These are phyloP conservation scores for Dryococelus australis DNA, from an alignment of 2,888 invertebrate genomes.

Conservation along the genomic window DNA sequence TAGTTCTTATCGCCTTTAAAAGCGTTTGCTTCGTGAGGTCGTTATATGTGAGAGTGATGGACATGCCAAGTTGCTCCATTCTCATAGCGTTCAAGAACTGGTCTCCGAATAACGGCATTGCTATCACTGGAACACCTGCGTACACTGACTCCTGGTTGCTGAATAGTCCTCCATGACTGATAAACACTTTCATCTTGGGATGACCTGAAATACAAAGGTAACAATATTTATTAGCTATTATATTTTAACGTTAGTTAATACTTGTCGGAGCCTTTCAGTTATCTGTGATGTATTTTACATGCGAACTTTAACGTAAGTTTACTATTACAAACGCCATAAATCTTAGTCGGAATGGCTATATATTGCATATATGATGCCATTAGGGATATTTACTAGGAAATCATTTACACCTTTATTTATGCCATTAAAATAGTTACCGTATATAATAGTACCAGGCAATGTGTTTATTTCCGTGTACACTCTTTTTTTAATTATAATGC, in stretches of 20 bases:
- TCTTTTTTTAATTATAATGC: too few relatives aligned
- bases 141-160: conserved; percentile 73
- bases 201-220: conserved; percentile 63
- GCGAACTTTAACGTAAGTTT: too few relatives aligned
- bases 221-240: not conserved
- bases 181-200: conserved; percentile 71
- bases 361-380: too few relatives aligned
- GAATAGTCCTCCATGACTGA: conserved; percentile 72
- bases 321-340: too few relatives aligned
- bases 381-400: too few relatives aligned
- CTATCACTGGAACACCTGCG: conserved; percentile 70
- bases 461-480: too few relatives aligned
- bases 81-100: conserved; percentile 72
- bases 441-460: too few relatives aligned
- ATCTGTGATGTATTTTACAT: too few relatives aligned
- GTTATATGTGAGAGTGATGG: conserved; percentile 64
- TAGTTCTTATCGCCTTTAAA: conserved; percentile 64
- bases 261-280: too few relatives aligned
- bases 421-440: conserved; percentile 50
- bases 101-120: conserved; percentile 75
- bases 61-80: conserved; percentile 68
- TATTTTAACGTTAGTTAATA: too few relatives aligned
- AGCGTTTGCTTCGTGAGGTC: conserved; percentile 66
- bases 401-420: too few relatives aligned
- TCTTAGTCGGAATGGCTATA: too few relatives aligned